Base-by-base conservation (phyloP, 2,797 vertebrate species). In the Macropodus opercularis region DNA sequence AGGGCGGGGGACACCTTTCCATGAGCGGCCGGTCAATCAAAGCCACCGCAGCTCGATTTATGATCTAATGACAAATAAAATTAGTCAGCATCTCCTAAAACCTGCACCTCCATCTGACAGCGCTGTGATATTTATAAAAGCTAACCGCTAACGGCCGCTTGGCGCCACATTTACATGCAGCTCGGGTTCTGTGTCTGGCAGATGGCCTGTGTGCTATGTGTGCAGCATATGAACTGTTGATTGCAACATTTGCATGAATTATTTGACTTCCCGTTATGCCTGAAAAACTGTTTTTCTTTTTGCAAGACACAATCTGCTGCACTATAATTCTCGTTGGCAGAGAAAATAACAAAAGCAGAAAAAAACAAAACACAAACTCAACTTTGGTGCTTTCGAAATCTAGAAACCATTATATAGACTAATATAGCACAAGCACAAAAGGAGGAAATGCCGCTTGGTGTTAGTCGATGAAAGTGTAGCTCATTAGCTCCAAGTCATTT, bases 241-340 rank as follows among this genome's bases (percentile, higher is more conserved):
- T 81, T 80, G 85, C 77, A 67, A 77, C 79, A 85, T 88, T 88
- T 87, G 70, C 86, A 88, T 88, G 83, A 87, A 79, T 85, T 83
- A 85, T 87, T 83, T 72, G 76, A 80, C 81, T 76, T 72, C 36
- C 44, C 21, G n/a, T 69, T 77, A 73, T 56, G 78, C 51, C 41
- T 64, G 69, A 38, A 69, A 77, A 83, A 76, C 2, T 0, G 18
- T 32, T 49, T 31, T 35, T 34, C 34, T 50, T 59, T 51, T 35
- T 7, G 21, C 31, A 27, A 63, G 56, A 65, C 48, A 60, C 81
- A 84, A 75, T 85, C 81, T 85, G 77, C 69, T 66, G 57, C 59
- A 17, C 48, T 17, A 41, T 73, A 68, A 65, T 68, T 79, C 62
- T 40, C 61, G 40, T 47, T 73, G 69, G 70, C 66, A 77, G 69